A percentile compares a stretch with the other conserved stretches of the same genome.
phyloP scores from a whole-genome alignment of 2,113 vertebrate genomes.

The Ariopsis seemanni region DNA sequence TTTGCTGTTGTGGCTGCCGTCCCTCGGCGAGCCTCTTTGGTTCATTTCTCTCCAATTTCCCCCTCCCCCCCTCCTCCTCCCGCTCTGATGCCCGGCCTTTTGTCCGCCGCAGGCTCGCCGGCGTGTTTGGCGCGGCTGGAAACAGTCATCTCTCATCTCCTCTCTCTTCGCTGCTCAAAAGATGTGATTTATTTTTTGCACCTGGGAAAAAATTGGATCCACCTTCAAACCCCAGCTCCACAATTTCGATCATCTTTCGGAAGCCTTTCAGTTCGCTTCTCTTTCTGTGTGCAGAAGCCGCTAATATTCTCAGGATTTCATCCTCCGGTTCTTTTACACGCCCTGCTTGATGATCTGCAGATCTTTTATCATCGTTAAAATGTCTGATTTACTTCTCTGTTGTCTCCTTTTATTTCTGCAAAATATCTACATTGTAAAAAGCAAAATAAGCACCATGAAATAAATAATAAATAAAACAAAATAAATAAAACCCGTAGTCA shows the following conservation, averaged over 20 bases:
- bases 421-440: not conserved
- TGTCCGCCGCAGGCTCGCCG: not conserved
- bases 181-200: constrained; percentile 17
- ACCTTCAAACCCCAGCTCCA: not conserved
- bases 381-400: not conserved
- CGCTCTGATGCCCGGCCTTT: not conserved
- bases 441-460: not conserved
- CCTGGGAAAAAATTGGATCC: not conserved
- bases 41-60: not conserved
- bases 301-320: not conserved
- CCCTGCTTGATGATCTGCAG: not conserved
- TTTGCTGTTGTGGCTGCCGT: not conserved
- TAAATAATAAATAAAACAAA: not conserved
- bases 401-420: not conserved
- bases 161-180: not conserved
- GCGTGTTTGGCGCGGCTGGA: not conserved
- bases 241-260: not conserved
- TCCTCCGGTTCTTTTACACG: not conserved
- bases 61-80: not conserved
- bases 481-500: not conserved
- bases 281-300: too few species aligned
- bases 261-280: not conserved
- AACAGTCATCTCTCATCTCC: not conserved
- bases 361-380: not conserved
- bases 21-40: not conserved